Base-by-base conservation (phyloP, 2,888 invertebrate genomes). In the Cataglyphis livida region DNA sequence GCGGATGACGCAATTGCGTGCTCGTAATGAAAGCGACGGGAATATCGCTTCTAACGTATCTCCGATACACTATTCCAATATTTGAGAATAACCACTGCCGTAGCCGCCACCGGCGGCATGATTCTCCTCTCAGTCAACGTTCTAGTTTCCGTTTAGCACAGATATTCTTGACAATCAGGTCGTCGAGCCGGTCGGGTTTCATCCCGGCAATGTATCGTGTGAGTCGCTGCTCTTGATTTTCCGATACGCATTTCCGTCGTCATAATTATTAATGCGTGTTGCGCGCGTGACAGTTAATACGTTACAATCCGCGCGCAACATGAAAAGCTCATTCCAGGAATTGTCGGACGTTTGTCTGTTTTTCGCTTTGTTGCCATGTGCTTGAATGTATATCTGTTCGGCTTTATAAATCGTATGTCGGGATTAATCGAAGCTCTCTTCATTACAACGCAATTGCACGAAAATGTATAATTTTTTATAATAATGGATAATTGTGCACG, bases 31-130 rank as follows among this genome's bases (percentile, higher is more conserved):
- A 62, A 70, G 64, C 51, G 10, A 35, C 21, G 25, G 28, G 57
- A 38, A 76, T 71, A 51, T 44, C 70, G 35, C 44, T 78, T 54
- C 44, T 28, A 41, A 25, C 59, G 38, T 32, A 76, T 73, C 59
- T 25, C 65, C 70, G 82, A 73, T 84, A 73, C 57, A 66, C 81
- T 85, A 81, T 79, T 75, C 81, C 84, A 76, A 85, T 85, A 85
- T 84, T 85, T 75, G 85, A 85, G 81, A 81, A 84, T 84, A 84
- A 81, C 65, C 73, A 21, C 79, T 10, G 35, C 35, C 61, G 32
- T 32, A 32, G 6, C n/a, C 54, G 32, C 3, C 32, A 38, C 70
- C 41, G 10, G 12, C 73, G 70, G 68, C 68, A 84, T 51, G 62
- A 75, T 85, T 84, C 81, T 28, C 32, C 74, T 25, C 57, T 66